phyloP scores from a whole-genome alignment of 1,140 invertebrate species.

The Hypothenemus hampei region DNA sequence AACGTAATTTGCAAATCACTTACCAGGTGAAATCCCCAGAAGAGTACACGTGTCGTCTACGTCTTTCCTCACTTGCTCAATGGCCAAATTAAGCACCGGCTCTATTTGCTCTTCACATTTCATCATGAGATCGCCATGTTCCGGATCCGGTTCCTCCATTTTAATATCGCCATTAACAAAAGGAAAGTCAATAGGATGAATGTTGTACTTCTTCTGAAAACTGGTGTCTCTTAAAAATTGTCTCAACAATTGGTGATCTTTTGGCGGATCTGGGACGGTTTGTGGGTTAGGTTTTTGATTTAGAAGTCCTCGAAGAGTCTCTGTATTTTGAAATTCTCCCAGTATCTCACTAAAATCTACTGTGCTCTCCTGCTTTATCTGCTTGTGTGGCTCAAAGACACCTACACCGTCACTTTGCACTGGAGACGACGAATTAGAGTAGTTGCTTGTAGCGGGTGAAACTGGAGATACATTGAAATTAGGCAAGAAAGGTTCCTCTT shows the following conservation, averaged over 20 bases:
- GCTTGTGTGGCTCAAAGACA: slow-evolving; percentile 35
- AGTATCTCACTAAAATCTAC: slow-evolving; percentile 48
- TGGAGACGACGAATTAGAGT: slow-evolving; percentile 32
- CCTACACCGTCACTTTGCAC: slow-evolving; percentile 28
- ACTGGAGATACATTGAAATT: slow-evolving; percentile 28
- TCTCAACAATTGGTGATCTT: slow-evolving; percentile 71
- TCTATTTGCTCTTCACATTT: slow-evolving; percentile 65
- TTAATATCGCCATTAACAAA: slow-evolving; percentile 53
- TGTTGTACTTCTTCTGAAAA: slow-evolving; percentile 75
- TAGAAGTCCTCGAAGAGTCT: slow-evolving; percentile 36
- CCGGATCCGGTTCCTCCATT: slow-evolving; percentile 54
- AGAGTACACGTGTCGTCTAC: slow-evolving; percentile 77
- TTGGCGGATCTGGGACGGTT: slow-evolving; percentile 41
- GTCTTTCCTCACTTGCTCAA: slow-evolving; percentile 79
- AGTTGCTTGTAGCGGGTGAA: slow-evolving; percentile 29
- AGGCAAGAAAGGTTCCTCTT: slow-evolving; percentile 46
- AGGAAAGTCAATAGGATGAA: slow-evolving; percentile 66
- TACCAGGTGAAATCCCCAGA: slow-evolving; percentile 81
- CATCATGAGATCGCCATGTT: slow-evolving; percentile 43
- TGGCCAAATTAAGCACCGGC: slow-evolving; percentile 76
- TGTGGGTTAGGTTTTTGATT: slow-evolving; percentile 30
- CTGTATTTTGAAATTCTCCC: slow-evolving; percentile 44
- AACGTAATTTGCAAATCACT: slow-evolving; percentile 39
- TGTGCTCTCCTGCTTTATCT: slow-evolving; percentile 41
- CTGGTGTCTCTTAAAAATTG: slow-evolving; percentile 76